Conservation (phyloP, 2,797 vertebrate genomes). For the Microctenopoma steveboyesi region DNA sequence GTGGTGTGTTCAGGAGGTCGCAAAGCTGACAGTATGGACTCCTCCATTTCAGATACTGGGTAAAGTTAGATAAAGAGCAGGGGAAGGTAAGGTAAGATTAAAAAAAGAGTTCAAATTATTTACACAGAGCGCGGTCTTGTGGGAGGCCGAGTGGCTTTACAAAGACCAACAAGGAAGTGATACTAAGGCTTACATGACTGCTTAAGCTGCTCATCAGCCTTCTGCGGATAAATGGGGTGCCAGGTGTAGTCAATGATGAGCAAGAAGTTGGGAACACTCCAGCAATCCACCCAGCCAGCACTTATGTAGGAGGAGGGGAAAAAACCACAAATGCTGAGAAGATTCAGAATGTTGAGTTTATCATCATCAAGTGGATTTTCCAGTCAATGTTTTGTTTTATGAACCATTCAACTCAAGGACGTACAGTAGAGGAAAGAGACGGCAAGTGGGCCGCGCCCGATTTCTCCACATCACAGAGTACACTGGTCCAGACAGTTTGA, state of each 20-base stretch:
- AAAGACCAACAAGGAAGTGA: neutral
- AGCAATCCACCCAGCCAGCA: slow-evolving; percentile 97
- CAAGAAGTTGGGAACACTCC: slow-evolving; percentile 94
- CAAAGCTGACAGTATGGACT: slow-evolving; percentile 88
- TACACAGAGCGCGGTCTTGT: neutral
- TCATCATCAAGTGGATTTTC: slow-evolving; percentile 56
- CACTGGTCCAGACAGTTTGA: slow-evolving; percentile 41
- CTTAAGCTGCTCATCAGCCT: slow-evolving; percentile 95
- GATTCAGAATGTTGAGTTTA: slow-evolving; percentile 31
- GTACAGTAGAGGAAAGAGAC: slow-evolving; percentile 21
- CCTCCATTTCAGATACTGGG: slow-evolving; percentile 95
- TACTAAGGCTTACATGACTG: slow-evolving; percentile 89
- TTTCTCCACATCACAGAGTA: slow-evolving; percentile 39
- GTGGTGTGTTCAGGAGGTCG: slow-evolving; percentile 80
- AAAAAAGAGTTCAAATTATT: neutral
- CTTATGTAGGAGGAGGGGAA: slow-evolving; percentile 70
- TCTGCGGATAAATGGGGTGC: slow-evolving; percentile 99
- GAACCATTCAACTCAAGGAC: slow-evolving; percentile 51
- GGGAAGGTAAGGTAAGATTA: neutral
- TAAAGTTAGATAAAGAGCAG: neutral
- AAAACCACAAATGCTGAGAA: slow-evolving; percentile 17
- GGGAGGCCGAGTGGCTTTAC: neutral
- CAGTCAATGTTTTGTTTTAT: slow-evolving; percentile 61
- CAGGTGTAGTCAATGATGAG: slow-evolving; percentile 97
- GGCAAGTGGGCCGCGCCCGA: slow-evolving; percentile 49